Evolutionary conservation across 92 coral and sea anemone genomes (phyloP).

Genomic region (Epizoanthus stellaris): DNA sequence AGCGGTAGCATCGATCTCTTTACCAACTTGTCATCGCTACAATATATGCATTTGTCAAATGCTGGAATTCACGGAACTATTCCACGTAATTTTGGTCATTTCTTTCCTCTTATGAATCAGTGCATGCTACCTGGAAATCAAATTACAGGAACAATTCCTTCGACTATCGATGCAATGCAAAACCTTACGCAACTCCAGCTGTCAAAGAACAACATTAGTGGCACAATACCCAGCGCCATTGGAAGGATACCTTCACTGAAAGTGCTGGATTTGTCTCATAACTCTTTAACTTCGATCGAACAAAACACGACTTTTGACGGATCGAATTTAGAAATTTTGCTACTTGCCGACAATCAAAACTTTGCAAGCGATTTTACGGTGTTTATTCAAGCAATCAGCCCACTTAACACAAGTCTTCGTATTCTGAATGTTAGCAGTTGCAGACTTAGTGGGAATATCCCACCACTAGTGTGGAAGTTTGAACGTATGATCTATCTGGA

Average conservation of each 20-base stretch:
- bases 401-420: constrained; percentile 8
- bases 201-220: constrained; percentile 23
- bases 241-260: neutral
- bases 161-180: constrained; percentile 21
- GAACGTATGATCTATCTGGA: constrained; percentile 32
- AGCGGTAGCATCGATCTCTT: neutral
- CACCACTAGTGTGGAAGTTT: constrained; percentile 37
- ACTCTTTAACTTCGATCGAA: constrained; percentile 24
- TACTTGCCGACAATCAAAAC: constrained; percentile 30
- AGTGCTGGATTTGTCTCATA: constrained; percentile 28
- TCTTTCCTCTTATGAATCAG: constrained; percentile 34
- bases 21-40: constrained; percentile 20
- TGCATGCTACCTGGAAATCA: constrained; percentile 42
- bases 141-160: constrained; percentile 37
- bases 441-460: constrained; percentile 33
- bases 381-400: constrained; percentile 12
- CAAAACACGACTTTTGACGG: neutral
- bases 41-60: constrained; percentile 31
- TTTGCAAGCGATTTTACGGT: constrained; percentile 1
- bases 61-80: constrained; percentile 20
- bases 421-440: constrained; percentile 39
- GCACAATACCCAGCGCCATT: constrained; percentile 13
- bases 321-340: constrained; percentile 18
- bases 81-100: constrained; percentile 9
- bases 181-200: constrained; percentile 28